Percentiles rank a stretch among this genome's conserved stretches.
Evolutionary conservation across 1,140 invertebrate species (phyloP).

Genomic region (Argopecten irradians): DNA sequence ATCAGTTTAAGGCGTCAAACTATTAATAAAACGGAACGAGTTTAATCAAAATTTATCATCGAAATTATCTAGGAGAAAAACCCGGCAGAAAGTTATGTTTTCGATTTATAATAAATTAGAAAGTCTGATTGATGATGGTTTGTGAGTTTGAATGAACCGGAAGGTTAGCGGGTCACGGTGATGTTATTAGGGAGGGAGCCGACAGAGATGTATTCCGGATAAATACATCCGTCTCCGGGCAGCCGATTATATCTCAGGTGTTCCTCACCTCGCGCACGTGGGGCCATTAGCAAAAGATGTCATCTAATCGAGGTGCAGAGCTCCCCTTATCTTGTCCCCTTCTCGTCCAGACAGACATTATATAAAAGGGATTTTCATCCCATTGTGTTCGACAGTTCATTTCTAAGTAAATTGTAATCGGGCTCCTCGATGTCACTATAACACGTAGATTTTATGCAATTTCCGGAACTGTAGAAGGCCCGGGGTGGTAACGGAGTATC

Average conservation of each 20-base stretch:
- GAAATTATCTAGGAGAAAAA: background rate
- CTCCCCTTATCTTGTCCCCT: background rate
- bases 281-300: background rate
- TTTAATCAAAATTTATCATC: constrained; percentile 19
- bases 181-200: background rate
- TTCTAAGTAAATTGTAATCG: constrained; percentile 3
- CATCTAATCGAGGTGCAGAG: background rate
- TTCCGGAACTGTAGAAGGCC: background rate
- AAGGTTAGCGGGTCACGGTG: background rate
- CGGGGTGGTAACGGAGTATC: background rate
- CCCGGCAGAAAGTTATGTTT: background rate
- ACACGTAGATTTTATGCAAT: background rate
- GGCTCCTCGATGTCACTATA: background rate
- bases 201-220: background rate
- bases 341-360: background rate
- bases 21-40: background rate
- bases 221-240: background rate
- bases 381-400: background rate
- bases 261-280: constrained; percentile 19
- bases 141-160: background rate
- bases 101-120: constrained; percentile 12
- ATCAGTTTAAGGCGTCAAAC: background rate
- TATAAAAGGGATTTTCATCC: background rate
- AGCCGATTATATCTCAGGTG: constrained; percentile 8
- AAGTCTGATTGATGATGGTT: background rate